A percentile compares a stretch with the other conserved stretches of the same genome.
Evolutionary conservation across 2,113 vertebrate species (phyloP).

Genomic region (Xiphophorus maculatus): DNA sequence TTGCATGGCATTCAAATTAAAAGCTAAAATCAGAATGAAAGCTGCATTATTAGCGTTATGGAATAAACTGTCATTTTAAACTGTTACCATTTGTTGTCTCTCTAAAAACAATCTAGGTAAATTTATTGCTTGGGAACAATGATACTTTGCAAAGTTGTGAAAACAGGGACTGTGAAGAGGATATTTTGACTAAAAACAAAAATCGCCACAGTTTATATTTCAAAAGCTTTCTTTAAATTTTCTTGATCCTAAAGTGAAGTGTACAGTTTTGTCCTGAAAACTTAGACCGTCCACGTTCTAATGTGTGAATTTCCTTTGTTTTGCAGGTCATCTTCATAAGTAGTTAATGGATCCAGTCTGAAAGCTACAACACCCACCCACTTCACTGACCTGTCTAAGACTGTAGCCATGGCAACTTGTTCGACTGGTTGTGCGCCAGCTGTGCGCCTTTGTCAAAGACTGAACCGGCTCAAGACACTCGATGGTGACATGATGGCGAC

Average conservation of each 20-base stretch:
- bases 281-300: neutral
- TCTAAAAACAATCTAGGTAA: too few species aligned
- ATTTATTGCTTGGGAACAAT: too few species aligned
- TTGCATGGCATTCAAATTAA: neutral
- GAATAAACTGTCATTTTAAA: neutral
- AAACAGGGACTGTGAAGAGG: neutral
- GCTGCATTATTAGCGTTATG: neutral
- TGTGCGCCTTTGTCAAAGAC: conserved; percentile 87
- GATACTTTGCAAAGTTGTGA: too few species aligned
- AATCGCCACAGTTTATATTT: neutral
- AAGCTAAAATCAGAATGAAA: neutral
- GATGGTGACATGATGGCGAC: conserved; percentile 92
- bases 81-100: too few species aligned
- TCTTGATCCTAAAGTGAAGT: neutral
- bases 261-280: neutral
- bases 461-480: conserved; percentile 91
- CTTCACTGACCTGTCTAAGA: conserved; percentile 33
- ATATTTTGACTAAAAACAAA: neutral
- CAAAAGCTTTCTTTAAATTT: neutral
- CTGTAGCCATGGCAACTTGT: conserved; percentile 83
- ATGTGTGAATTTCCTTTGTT: neutral
- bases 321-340: conserved; percentile 51
- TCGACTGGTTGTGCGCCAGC: conserved; percentile 78
- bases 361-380: conserved; percentile 27
- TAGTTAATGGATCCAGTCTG: conserved; percentile 63